phyloP scores from a whole-genome alignment of 1,140 invertebrate species.

The Penaeus japonicus region DNA sequence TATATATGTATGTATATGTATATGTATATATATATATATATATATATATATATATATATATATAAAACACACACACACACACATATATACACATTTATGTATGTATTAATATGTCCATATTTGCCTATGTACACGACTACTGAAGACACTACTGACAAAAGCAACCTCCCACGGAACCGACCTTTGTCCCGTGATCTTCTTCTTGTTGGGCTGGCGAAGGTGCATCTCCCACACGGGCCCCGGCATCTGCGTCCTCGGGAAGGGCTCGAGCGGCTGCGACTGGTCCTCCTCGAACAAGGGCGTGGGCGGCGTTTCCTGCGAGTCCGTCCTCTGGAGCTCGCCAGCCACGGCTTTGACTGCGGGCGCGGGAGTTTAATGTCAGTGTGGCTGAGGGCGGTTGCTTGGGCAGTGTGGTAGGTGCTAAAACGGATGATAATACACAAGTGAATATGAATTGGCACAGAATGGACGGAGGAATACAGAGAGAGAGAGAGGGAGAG shows the following conservation, averaged over 20 bases:
- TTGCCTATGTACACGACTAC: too few relatives aligned
- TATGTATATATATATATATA: too few relatives aligned
- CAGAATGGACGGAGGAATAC: too few relatives aligned
- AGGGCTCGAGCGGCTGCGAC: slow-evolving; percentile 91
- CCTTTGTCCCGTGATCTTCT: slow-evolving; percentile 95
- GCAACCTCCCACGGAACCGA: slow-evolving; percentile 57
- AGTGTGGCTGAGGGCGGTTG: neutral
- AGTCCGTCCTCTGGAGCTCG: slow-evolving; percentile 68
- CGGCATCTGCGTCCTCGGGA: slow-evolving; percentile 79
- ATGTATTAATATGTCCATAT: too few relatives aligned
- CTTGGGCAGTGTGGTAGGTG: too few relatives aligned
- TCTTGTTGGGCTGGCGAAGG: slow-evolving; percentile 94
- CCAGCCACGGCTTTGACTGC: slow-evolving; percentile 11
- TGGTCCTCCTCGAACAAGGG: slow-evolving; percentile 95
- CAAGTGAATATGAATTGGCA: too few relatives aligned
- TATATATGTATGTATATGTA: too few relatives aligned
- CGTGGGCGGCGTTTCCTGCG: slow-evolving; percentile 84
- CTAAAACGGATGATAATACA: too few relatives aligned
- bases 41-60: too few relatives aligned
- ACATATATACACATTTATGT: too few relatives aligned
- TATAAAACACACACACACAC: too few relatives aligned
- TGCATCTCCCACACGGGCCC: slow-evolving; percentile 98
- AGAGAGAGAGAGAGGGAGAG: neutral
- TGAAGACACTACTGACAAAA: neutral
- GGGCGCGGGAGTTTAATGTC: neutral